A percentile compares a stretch with the other conserved stretches of the same genome.
Evolutionary conservation across 2,113 vertebrate species (phyloP).

Genomic region (Indicator indicator): DNA sequence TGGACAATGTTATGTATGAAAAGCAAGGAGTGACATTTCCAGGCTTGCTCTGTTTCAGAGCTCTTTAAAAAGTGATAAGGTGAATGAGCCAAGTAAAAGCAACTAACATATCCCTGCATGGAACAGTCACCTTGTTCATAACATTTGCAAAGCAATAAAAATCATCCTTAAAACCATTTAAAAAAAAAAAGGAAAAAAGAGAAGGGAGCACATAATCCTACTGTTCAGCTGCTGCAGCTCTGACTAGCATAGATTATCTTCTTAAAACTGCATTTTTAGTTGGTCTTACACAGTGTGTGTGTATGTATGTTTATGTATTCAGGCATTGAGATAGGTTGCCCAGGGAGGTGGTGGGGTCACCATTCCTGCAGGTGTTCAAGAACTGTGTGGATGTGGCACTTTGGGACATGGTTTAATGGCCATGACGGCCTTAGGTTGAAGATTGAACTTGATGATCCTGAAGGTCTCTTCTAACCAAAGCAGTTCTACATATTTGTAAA

Average conservation of each 20-base stretch:
- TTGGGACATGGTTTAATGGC: too few species aligned
- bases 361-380: too few species aligned
- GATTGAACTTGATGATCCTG: too few species aligned
- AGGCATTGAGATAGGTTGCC: too few species aligned
- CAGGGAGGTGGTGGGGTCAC: too few species aligned
- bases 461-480: too few species aligned
- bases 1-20: neutral
- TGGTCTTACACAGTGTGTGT: neutral
- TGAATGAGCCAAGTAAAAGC: neutral
- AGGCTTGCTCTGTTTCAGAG: neutral
- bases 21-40: neutral
- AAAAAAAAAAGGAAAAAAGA: neutral
- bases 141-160: conserved; percentile 11
- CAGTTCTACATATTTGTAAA: too few species aligned
- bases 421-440: too few species aligned
- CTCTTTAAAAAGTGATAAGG: neutral
- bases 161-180: neutral
- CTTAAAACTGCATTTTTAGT: neutral
- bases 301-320: too few species aligned
- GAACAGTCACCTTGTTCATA: neutral
- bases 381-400: too few species aligned
- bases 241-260: neutral
- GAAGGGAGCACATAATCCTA: neutral
- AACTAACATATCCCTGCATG: neutral
- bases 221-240: neutral